A percentile compares a stretch with the other conserved stretches of the same genome.
Evolutionary conservation across 2,888 invertebrate genomes (phyloP).

Genomic region (Embidobia sp.): DNA sequence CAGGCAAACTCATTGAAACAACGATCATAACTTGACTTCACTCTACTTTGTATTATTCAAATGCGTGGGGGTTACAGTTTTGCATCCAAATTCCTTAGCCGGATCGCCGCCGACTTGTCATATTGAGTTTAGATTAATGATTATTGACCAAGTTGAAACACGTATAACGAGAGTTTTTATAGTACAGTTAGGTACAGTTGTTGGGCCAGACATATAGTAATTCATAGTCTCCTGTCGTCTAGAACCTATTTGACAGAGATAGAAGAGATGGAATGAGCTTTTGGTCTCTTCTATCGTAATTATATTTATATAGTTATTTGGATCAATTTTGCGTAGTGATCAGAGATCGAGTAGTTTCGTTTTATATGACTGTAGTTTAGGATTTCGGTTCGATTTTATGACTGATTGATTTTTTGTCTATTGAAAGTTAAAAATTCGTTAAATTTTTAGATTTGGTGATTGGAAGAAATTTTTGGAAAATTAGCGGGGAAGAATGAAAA

Average conservation of each 20-base stretch:
- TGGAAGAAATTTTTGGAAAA: no score
- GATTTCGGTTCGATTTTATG: no score
- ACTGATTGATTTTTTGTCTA: no score
- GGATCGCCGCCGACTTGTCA: conserved; percentile 32
- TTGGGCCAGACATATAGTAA: conserved; percentile 36
- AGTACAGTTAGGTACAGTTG: conserved; percentile 44
- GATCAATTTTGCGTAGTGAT: conserved; percentile 17
- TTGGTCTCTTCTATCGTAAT: conserved; percentile 8
- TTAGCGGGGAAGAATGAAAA: no score
- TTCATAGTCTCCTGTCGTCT: conserved; percentile 30
- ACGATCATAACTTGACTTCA: background rate
- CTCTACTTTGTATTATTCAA: conserved; percentile 28
- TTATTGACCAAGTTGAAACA: conserved; percentile 42
- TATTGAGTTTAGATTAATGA: conserved; percentile 33
- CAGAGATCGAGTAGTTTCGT: no score
- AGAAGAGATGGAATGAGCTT: conserved; percentile 12
- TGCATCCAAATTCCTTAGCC: conserved; percentile 10
- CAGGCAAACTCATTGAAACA: background rate
- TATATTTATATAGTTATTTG: conserved; percentile 14
- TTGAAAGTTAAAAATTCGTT: no score
- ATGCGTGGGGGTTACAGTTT: conserved; percentile 9
- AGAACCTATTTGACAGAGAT: conserved; percentile 18
- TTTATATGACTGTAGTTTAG: no score
- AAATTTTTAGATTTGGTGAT: no score
- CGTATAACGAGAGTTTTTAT: conserved; percentile 45